These are phyloP conservation scores for Neoascia interrupta DNA, from an alignment of 2,888 invertebrate genomes.

Conservation along the genomic window DNA sequence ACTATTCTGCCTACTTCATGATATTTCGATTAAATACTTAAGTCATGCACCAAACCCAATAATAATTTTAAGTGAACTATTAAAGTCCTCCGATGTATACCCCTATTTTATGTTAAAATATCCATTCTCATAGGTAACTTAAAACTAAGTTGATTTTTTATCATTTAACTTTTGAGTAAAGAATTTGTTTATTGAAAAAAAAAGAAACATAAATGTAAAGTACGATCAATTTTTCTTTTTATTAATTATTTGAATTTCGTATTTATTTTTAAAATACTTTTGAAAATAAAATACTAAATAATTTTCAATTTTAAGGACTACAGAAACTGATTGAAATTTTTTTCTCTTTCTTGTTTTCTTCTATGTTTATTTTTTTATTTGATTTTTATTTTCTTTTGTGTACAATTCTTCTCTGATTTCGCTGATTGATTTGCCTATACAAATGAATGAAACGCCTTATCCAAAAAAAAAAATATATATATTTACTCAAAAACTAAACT, in stretches of 20 bases:
- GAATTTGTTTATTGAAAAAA: constrained; percentile 6
- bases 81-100: neutral
- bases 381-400: constrained; percentile 28
- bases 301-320: constrained; percentile 20
- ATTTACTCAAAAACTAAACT: constrained; percentile 30
- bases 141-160: neutral
- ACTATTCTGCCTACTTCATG: neutral
- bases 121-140: constrained; percentile 1
- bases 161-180: constrained; percentile 10
- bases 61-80: neutral
- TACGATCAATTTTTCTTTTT: constrained; percentile 3
- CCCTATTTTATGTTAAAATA: neutral
- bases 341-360: constrained; percentile 60
- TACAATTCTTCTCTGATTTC: constrained; percentile 53
- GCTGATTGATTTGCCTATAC: constrained; percentile 62
- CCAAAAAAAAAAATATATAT: constrained; percentile 27
- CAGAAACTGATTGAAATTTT: constrained; percentile 58
- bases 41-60: constrained; percentile 15
- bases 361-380: constrained; percentile 25
- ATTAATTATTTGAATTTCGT: constrained; percentile 1
- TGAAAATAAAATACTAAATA: constrained; percentile 30
- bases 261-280: constrained; percentile 21
- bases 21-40: neutral
- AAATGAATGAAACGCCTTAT: constrained; percentile 42
- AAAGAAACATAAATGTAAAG: constrained; percentile 15